Evolutionary conservation across 2,888 invertebrate species (phyloP).

Genomic region (Branchellion lobata): DNA sequence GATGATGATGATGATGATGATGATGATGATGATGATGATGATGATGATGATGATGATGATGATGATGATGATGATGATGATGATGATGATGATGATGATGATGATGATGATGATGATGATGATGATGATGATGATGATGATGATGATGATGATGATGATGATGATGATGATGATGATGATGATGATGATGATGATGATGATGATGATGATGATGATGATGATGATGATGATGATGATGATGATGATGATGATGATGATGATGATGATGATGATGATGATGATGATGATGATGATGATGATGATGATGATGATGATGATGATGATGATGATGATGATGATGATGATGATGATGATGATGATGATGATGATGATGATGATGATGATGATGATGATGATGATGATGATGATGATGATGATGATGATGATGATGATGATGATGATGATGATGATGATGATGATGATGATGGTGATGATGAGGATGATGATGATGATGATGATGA

Average conservation of each 20-base stretch:
- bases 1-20: neutral
- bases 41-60: neutral
- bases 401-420: conserved; percentile 18
- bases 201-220: conserved; percentile 20
- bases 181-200: conserved; percentile 9
- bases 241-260: conserved; percentile 3
- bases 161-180: neutral
- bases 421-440: neutral
- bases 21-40: conserved; percentile 15
- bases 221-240: conserved; percentile 20
- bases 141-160: neutral
- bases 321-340: conserved; percentile 18
- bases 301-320: conserved; percentile 3
- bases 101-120: conserved; percentile 9
- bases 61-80: neutral
- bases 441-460: conserved; percentile 17
- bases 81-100: too few species aligned
- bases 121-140: neutral
- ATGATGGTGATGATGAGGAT: neutral
- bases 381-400: conserved; percentile 23
- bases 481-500: conserved; percentile 21
- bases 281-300: too few species aligned
- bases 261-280: too few species aligned
- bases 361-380: conserved; percentile 13
- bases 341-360: conserved; percentile 23